Evolutionary conservation across 2,113 vertebrate species (phyloP), one percentile per base, ranked within the genome.

Genomic region (Spermophilus dauricus): DNA sequence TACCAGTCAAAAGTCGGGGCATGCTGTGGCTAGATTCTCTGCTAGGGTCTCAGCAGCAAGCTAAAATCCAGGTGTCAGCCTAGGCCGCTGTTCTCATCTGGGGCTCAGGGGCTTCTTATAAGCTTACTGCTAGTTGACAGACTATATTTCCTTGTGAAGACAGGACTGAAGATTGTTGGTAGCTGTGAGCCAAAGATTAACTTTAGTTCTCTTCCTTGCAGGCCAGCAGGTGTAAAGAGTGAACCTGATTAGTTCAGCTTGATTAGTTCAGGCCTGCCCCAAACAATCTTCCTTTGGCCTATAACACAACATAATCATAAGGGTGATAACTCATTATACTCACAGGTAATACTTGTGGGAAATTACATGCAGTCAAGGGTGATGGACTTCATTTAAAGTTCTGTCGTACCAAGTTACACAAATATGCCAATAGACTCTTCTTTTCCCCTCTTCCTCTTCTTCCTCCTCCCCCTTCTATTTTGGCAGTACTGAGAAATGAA

Each of bases 61-160:
- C 37, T 78, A 92, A 75, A 63, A 70, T 65, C 75, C 77, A 80
- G 2, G 0, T 45, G 48, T 73, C 58, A 93, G 8, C 48, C 28
- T 42, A 53, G 69, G 67, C 83, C 63, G n/a, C 28, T 34, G 42
- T 96, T 88, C 51, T 91, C 67, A 51, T 9, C 58, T 89, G 95
- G 42, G 80, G 8, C 1, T 85, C 11, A n/a, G 28, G 67, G 63
- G 78, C 85, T 53, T 89, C 83, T 65, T 86, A 17, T 85, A 84
- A 58, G 34, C 58, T 94, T 26, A 9, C 61, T 70, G 58, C 26
- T 75, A 24, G 18, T 83, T 61, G 70, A 45, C 53, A 93, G 67
- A 94, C 75, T 96, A 76, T 83, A 86, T 91, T 89, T 89, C 63
- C 63, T 90, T 67, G 9, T 80, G 53, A 45, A 48, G 39, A 0